phyloP scores from a whole-genome alignment of 2,113 vertebrate genomes.

The Carlito syrichta region DNA sequence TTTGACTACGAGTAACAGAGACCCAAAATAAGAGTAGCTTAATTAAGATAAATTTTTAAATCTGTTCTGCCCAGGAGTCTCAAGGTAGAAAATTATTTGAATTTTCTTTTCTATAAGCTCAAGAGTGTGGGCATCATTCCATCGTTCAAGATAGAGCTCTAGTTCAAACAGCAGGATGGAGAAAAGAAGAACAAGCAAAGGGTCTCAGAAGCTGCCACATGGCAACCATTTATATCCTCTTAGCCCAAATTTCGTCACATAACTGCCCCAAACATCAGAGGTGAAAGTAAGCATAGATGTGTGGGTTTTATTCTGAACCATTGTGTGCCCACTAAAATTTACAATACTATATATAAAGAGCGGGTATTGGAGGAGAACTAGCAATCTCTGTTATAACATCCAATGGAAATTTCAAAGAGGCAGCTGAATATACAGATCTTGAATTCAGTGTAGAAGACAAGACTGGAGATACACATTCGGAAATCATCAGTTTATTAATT shows the following conservation, averaged over 20 bases:
- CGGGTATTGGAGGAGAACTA: background rate
- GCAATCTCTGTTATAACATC: background rate
- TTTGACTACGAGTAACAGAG: background rate
- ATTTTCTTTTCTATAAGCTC: background rate
- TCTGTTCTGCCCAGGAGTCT: background rate
- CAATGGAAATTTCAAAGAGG: background rate
- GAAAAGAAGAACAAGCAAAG: background rate
- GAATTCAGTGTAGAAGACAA: background rate
- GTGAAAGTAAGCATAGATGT: too few relatives aligned
- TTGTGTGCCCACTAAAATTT: background rate
- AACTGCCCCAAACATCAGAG: background rate
- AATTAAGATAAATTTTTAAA: background rate
- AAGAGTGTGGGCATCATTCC: background rate
- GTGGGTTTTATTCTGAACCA: background rate
- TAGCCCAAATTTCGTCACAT: background rate
- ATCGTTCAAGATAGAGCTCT: background rate
- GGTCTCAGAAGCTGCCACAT: background rate
- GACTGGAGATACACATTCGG: background rate
- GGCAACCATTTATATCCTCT: background rate
- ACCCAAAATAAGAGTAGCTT: background rate
- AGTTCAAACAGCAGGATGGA: background rate
- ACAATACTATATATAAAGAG: background rate
- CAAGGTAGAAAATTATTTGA: background rate
- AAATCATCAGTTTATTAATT: background rate
- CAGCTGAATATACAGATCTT: background rate